These are phyloP conservation scores for Percopsis transmontana DNA, from an alignment of 2,113 vertebrate species.

Conservation along the genomic window DNA sequence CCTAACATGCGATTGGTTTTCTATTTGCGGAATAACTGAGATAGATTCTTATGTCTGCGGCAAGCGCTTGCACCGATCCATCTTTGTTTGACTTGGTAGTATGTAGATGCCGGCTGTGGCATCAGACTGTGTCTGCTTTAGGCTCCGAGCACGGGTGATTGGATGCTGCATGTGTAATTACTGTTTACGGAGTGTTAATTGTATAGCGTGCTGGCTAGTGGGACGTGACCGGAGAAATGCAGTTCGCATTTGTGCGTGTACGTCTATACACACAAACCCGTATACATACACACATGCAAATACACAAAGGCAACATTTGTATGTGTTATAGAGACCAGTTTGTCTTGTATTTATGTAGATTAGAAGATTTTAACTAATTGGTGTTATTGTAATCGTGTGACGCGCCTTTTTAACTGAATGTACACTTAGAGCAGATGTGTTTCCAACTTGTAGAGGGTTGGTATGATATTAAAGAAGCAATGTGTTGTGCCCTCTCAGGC, in stretches of 20 bases:
- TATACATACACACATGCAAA: not conserved
- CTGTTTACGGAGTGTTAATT: conserved; percentile 68
- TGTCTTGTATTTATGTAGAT: conserved; percentile 25
- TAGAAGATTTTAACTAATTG: conserved; percentile 37
- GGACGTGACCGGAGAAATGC: conserved; percentile 38
- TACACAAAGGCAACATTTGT: not conserved
- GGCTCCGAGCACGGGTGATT: conserved; percentile 62
- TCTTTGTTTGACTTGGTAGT: conserved; percentile 58
- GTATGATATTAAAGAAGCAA: conserved; percentile 46
- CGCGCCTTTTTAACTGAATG: conserved; percentile 14
- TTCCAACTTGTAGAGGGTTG: conserved; percentile 13
- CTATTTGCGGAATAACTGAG: conserved; percentile 68
- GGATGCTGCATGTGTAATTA: conserved; percentile 68
- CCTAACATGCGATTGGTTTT: conserved; percentile 71
- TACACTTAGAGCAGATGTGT: conserved; percentile 13
- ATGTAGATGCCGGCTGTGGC: conserved; percentile 41
- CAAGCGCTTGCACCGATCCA: conserved; percentile 47
- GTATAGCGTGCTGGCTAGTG: conserved; percentile 55
- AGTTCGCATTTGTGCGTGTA: not conserved
- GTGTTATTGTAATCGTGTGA: conserved; percentile 19
- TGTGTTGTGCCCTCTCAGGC: conserved; percentile 71
- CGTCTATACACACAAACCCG: not conserved
- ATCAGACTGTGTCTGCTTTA: conserved; percentile 33
- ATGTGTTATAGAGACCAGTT: conserved; percentile 14
- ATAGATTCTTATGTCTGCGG: conserved; percentile 67